Percentiles rank a stretch among this genome's conserved stretches.
These are phyloP conservation scores for Liopterus haemorrhoidalis DNA, from an alignment of 2,888 invertebrate genomes.

Conservation along the genomic window DNA sequence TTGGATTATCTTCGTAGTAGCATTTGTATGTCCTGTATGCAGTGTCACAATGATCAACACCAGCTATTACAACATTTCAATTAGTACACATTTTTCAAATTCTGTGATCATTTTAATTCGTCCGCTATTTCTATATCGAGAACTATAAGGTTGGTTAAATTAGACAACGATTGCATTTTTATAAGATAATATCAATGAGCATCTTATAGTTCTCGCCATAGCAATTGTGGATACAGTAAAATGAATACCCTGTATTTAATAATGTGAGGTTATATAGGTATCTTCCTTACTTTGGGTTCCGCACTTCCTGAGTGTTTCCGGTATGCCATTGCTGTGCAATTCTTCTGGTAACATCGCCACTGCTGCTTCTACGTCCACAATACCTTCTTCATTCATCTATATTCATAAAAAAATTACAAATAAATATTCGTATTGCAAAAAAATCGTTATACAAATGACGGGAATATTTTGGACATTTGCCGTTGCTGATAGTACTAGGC, in stretches of 20 bases:
- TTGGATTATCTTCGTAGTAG: conserved; percentile 33
- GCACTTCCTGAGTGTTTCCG: conserved; percentile 37
- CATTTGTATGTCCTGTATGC: conserved; percentile 41
- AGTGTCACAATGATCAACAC: conserved; percentile 38
- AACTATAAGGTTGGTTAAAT: too few relatives aligned
- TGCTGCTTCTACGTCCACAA: conserved; percentile 42
- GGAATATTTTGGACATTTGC: too few relatives aligned
- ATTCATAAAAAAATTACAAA: conserved; percentile 17
- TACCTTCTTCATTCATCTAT: conserved; percentile 44
- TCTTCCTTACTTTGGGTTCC: conserved; percentile 39
- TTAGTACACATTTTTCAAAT: too few relatives aligned
- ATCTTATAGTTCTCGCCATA: too few relatives aligned
- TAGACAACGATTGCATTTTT: too few relatives aligned
- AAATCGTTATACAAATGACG: too few relatives aligned
- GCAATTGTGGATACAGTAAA: too few relatives aligned
- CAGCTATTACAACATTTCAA: conserved; percentile 33
- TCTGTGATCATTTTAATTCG: too few relatives aligned
- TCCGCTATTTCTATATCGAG: too few relatives aligned
- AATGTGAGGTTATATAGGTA: neutral
- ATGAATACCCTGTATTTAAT: neutral
- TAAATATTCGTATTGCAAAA: neutral
- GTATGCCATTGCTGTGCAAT: conserved; percentile 34
- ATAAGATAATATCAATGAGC: too few relatives aligned
- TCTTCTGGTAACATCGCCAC: conserved; percentile 43
- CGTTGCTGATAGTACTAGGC: too few relatives aligned